These are phyloP conservation scores for Proisotoma minuta DNA, from an alignment of 2,888 invertebrate genomes.

Conservation along the genomic window DNA sequence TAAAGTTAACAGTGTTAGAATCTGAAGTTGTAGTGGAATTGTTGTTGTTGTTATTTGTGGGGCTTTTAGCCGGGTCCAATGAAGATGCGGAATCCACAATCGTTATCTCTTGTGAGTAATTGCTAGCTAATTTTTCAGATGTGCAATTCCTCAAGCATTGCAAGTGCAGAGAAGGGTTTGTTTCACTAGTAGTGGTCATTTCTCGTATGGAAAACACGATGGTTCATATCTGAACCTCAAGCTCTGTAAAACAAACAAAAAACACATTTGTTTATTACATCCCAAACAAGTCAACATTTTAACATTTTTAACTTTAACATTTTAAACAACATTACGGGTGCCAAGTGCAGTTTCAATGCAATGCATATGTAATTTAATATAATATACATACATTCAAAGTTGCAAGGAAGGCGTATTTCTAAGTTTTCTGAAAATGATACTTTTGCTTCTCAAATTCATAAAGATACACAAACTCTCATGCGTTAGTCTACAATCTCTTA, in stretches of 20 bases:
- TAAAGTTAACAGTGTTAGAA: conserved; percentile 5
- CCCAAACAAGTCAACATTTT: neutral
- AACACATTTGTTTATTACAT: neutral
- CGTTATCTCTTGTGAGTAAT: neutral
- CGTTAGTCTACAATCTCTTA: too few species aligned
- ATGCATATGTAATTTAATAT: neutral
- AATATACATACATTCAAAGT: neutral
- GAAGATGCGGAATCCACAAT: conserved; percentile 2
- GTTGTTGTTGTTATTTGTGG: conserved; percentile 17
- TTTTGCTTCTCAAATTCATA: neutral
- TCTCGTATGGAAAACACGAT: conserved; percentile 35
- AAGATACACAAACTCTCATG: neutral
- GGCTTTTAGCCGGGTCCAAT: neutral
- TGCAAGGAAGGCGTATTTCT: neutral
- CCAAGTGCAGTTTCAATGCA: too few species aligned
- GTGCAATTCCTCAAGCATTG: conserved; percentile 46
- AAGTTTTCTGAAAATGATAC: neutral
- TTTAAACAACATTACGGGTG: neutral
- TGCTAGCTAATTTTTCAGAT: conserved; percentile 25
- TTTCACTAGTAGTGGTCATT: conserved; percentile 48
- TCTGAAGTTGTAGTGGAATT: conserved; percentile 14
- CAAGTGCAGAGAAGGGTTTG: conserved; percentile 43
- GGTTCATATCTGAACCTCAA: conserved; percentile 47
- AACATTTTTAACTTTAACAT: neutral
- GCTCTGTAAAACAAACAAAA: conserved; percentile 23